These are phyloP conservation scores for Antigone vipio DNA, from an alignment of 2,113 vertebrate species.

Conservation along the genomic window DNA sequence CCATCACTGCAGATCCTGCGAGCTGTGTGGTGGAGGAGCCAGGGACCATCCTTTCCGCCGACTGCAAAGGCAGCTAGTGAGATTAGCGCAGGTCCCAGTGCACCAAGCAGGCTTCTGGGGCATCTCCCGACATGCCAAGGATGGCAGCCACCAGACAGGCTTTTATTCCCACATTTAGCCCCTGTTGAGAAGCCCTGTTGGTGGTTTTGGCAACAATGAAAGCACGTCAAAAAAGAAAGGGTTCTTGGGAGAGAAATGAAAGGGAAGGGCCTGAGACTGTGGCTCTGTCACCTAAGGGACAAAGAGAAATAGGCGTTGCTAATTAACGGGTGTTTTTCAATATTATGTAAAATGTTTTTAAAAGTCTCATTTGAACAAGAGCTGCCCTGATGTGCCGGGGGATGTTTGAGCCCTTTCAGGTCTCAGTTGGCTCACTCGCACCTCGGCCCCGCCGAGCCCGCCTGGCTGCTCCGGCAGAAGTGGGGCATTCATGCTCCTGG, in stretches of 20 bases:
- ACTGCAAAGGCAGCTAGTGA: not conserved
- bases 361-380: conserved; percentile 21
- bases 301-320: not conserved
- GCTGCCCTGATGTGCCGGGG: not conserved
- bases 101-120: not conserved
- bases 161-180: not conserved
- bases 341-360: not conserved
- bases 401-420: conserved; percentile 32
- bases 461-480: not conserved
- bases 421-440: not conserved
- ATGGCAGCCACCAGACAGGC: not conserved
- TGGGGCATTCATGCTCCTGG: not conserved
- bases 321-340: not conserved
- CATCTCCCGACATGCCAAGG: not conserved
- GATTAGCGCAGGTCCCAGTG: not conserved
- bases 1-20: not conserved
- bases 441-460: not conserved
- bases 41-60: not conserved
- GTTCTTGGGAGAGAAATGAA: not conserved
- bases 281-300: not conserved
- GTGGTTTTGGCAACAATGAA: not conserved
- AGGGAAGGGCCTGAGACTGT: not conserved
- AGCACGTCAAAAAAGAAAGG: not conserved
- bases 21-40: not conserved
- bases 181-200: not conserved